Base-by-base conservation (phyloP, 2,113 vertebrate genomes). In the Ardeotis arabs region DNA sequence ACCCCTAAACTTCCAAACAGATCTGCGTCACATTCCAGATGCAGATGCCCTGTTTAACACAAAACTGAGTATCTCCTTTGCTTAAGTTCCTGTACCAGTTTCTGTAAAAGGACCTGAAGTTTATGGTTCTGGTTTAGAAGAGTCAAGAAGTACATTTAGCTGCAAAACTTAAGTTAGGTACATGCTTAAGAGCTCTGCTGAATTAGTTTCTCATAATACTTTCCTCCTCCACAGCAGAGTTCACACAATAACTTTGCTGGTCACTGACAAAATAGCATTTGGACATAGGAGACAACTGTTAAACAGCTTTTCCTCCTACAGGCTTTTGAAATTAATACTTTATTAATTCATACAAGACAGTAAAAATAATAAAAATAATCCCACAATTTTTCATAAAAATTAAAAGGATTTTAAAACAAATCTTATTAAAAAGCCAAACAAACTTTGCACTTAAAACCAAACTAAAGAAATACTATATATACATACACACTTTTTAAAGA, bases 261-360 rank as follows among this genome's bases (percentile, higher is more conserved):
- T 76, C 74, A 81, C 44, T 92, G 67, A 53, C 31, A 87, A 86
- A 64, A 92, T 7, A 86, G 44, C 72, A 87, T 67, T 92, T 81
- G 50, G 35, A 95, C 55, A 83, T 6, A 82, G 58, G 47, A 93
- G 58, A 95, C 90, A 59, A 76, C 1, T 62, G 72, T 68, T 90
- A 63, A 91, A 87, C 45, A 84, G 31, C 29, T 79, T 78, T 84
- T 87, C 74, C 55, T 93, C 75, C 59, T 89, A 63, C 47, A 68
- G 56, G 81, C 73, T 91, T 96, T 87, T 90, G 63, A 93, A 96
- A 97, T 93, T 21, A 95, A 82, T 37, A 77, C 52, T 97, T 97
- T 97, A 97, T 97, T 97, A 95, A 37, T 88, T 92, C 90, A 90
- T 89, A 86, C 45, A 91, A 69, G 78, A 81, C 87, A 93, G 92